Percentiles rank a stretch among this genome's conserved stretches.
Conservation (phyloP, 2,797 vertebrate genomes). For the Mallotus villosus region DNA sequence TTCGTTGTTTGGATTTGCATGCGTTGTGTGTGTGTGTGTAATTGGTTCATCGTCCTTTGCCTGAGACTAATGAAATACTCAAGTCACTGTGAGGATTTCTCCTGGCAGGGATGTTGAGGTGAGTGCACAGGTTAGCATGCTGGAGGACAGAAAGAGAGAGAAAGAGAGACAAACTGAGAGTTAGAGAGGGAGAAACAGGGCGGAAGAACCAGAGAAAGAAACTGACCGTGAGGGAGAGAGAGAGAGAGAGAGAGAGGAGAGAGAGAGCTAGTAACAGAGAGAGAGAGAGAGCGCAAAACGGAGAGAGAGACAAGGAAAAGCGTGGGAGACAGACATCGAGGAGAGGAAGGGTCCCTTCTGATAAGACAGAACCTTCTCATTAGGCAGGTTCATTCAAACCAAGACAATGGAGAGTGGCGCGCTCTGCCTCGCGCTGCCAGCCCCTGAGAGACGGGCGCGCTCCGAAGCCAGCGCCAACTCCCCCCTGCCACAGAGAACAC, state of each 20-base stretch:
- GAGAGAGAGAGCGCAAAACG: background rate
- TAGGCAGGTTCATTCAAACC: background rate
- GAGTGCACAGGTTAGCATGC: background rate
- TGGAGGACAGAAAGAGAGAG: background rate
- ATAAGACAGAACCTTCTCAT: slow-evolving; percentile 11
- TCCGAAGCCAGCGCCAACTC: background rate
- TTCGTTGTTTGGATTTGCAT: background rate
- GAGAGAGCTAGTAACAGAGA: slow-evolving; percentile 3
- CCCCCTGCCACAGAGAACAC: slow-evolving; percentile 29
- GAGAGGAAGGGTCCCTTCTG: background rate
- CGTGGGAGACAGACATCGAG: background rate
- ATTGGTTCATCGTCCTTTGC: background rate
- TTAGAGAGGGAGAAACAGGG: background rate
- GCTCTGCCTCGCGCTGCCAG: background rate
- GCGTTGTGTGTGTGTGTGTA: background rate
- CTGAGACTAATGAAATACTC: background rate
- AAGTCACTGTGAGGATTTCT: no score
- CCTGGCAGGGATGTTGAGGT: background rate
- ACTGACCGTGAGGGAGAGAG: slow-evolving; percentile 9
- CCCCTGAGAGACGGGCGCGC: slow-evolving; percentile 15
- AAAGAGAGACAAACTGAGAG: background rate
- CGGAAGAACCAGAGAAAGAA: background rate
- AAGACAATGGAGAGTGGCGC: slow-evolving; percentile 7
- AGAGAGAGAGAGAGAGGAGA: slow-evolving; percentile 3
- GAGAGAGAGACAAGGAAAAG: slow-evolving; percentile 6